phyloP scores from a whole-genome alignment of 2,797 vertebrate genomes.

The Hypotaenidia philippensis region DNA sequence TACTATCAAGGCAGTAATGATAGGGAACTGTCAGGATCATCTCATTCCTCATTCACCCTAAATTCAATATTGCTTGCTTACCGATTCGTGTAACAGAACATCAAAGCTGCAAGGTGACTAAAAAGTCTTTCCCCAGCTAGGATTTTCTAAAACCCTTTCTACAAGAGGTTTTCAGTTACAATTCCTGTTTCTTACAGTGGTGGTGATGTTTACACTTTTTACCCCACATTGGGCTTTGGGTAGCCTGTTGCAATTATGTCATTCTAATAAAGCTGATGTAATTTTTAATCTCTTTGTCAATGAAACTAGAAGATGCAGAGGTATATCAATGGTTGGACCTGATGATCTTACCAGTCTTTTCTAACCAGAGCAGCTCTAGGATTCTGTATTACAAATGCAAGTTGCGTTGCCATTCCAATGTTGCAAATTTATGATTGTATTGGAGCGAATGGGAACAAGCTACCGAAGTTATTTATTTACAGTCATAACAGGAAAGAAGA shows the following conservation, averaged over 20 bases:
- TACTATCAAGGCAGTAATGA: rapidly evolving
- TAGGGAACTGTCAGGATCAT: not conserved
- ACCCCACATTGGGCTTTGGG: not conserved
- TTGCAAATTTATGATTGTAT: not conserved
- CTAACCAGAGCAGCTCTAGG: too few species aligned
- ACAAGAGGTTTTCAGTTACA: not conserved
- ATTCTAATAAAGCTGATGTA: not conserved
- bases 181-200: not conserved
- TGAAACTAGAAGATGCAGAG: not conserved
- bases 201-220: not conserved
- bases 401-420: not conserved
- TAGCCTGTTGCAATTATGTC: not conserved
- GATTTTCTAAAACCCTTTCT: not conserved
- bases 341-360: too few species aligned
- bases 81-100: not conserved
- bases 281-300: not conserved
- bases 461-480: not conserved
- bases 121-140: not conserved
- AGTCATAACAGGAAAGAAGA: not conserved
- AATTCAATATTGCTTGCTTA: not conserved
- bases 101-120: not conserved
- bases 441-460: not conserved
- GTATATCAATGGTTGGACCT: not conserved
- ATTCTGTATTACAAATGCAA: not conserved
- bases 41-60: not conserved